Evolutionary conservation across 2,797 vertebrate species (phyloP).

Genomic region (Bucorvus abyssinicus): DNA sequence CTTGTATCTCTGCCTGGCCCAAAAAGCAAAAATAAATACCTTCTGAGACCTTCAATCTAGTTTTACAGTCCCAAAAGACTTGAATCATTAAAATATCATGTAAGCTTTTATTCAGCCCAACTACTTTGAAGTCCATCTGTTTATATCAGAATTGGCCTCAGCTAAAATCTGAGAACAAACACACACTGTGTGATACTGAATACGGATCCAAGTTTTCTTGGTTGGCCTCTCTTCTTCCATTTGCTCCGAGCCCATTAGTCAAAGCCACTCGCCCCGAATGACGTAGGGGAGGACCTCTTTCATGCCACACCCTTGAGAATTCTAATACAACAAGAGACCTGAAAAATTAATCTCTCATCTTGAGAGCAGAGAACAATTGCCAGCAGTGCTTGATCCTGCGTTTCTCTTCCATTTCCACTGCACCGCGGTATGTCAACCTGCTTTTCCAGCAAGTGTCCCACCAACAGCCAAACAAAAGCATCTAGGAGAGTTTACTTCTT

Average conservation of each 20-base stretch:
- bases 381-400: fast-evolving
- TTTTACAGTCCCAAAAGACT: slow-evolving; percentile 35
- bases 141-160: slow-evolving; percentile 30
- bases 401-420: not conserved
- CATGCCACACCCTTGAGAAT: not conserved
- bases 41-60: slow-evolving; percentile 16
- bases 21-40: slow-evolving; percentile 42
- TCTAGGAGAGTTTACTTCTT: not conserved
- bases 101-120: slow-evolving; percentile 54
- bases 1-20: not conserved
- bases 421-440: not conserved
- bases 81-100: slow-evolving; percentile 52
- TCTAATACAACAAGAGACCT: not conserved
- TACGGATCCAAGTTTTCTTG: slow-evolving; percentile 25
- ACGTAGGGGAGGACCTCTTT: not conserved
- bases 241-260: not conserved
- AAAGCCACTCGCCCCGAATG: not conserved
- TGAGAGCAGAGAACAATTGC: not conserved
- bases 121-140: slow-evolving; percentile 66
- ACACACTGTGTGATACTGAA: slow-evolving; percentile 31
- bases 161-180: slow-evolving; percentile 55
- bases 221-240: not conserved
- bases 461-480: not conserved
- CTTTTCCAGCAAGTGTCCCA: not conserved
- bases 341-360: not conserved